Evolutionary conservation across 2,888 invertebrate species (phyloP), one percentile per base, ranked within the genome.

Genomic region (Andrena camellia): DNA sequence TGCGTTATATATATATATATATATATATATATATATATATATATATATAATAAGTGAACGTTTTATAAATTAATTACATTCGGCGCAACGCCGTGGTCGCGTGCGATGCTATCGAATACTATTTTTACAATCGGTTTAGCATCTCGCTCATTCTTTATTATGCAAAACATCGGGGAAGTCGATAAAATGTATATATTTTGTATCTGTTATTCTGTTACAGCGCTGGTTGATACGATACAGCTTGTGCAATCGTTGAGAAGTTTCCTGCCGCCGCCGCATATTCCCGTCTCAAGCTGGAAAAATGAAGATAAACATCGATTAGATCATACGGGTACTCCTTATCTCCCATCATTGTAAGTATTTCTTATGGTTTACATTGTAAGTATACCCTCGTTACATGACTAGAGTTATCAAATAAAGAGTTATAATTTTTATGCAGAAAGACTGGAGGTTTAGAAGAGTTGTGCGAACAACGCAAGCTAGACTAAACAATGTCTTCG

Each of bases 261-360:
- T 93, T 97, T 97, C 92, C 94, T 98, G 92, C 98, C 98, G 78
- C 97, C 97, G 35, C 97, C 98, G 6, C 98, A 97, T 93, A 98
- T 98, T 92, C 97, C 97, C 91, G 97, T 98, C 74, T 97, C 97
- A 85, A 97, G 97, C 80, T 98, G 98, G 98, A 98, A 98, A 94
- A 98, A 97, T 92, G 97, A 98, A 94, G 97, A 97, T 92, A 96
- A 96, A 89, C 96, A 96, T 94, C 95, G 96, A 91, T 95, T 95
- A 91, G 95, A 95, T 90, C 92, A 93, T 85, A 91, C 91, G 80
- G 89, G 90, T 78, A 90, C 91, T 84, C 78, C 92, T 71, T 93
- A 93, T 86, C 88, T 93, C 83, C 89, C 93, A 48, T 87, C 92
- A 78, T 85, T 93, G 93, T 94, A 85, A 93, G 92, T 91, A 86